Base-by-base conservation (phyloP, 2,113 vertebrate genomes). In the Malaclemys terrapin region DNA sequence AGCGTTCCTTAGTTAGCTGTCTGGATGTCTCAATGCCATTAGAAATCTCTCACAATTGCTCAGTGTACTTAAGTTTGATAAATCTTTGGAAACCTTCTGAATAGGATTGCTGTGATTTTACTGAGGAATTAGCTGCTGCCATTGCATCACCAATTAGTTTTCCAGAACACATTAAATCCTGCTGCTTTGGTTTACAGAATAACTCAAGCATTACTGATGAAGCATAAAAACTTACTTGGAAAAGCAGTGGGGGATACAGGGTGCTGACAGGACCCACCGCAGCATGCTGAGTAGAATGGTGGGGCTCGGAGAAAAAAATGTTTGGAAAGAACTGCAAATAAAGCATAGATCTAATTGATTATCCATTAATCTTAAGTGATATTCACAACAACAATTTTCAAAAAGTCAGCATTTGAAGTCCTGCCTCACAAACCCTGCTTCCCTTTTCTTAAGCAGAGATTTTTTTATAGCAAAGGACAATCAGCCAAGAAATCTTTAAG, bases 151-250 rank as follows among this genome's bases (percentile, higher is more conserved):
- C 99, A 99, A 99, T 99, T 99, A 99, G 99, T 98, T 98, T 98
- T 98, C 98, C 98, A 98, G 98, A 98, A 98, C 98, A 98, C 98
- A 99, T 98, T 99, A 99, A 99, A 99, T 98, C 99, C 98, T 98
- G 98, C 99, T 98, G 99, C 98, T 99, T 97, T 96, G 98, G 98
- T 98, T 99, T 98, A 99, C 98, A 99, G 98, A 99, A 97, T 97
- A 99, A 98, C 98, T 98, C 98, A 99, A 98, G 99, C 99, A 99
- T 99, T 98, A 99, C 99, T 99, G 99, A 99, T 99, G 99, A 99
- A 98, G 98, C 98, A 99, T 99, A 98, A 99, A 99, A 99, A 99
- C 99, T 99, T 99, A 99, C 99, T 99, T 99, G 99, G 98, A 98
- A 98, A 99, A 98, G 98, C 98, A 98, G 98, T 99, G 98, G 99